A percentile compares a stretch with the other conserved stretches of the same genome.
Evolutionary conservation across 2,113 vertebrate genomes (phyloP).

Genomic region (Hippocampus guttulatus): DNA sequence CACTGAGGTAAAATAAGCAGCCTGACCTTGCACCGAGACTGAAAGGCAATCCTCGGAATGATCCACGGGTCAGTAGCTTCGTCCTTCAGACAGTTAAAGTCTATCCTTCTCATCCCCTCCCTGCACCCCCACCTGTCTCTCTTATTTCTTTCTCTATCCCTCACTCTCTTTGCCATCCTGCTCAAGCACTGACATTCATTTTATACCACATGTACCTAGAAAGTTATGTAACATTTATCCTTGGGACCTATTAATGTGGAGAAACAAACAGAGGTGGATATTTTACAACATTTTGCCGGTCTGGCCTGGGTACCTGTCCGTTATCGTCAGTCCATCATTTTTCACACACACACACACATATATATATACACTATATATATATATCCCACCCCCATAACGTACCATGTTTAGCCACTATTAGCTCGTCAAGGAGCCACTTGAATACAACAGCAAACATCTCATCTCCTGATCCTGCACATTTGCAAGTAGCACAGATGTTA

Average conservation of each 20-base stretch:
- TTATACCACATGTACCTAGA: constrained; percentile 34
- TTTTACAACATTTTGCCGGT: too few relatives aligned
- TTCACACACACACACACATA: too few relatives aligned
- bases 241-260: constrained; percentile 20
- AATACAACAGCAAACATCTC: too few relatives aligned
- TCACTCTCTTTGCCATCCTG: constrained; percentile 35
- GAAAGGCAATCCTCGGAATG: constrained; percentile 77
- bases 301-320: too few relatives aligned
- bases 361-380: background rate
- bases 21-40: constrained; percentile 76
- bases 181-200: constrained; percentile 37
- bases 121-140: constrained; percentile 39
- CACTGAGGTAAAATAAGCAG: constrained; percentile 77
- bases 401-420: background rate
- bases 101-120: constrained; percentile 65
- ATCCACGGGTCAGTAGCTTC: constrained; percentile 75
- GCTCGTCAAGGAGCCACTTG: too few relatives aligned
- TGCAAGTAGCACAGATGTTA: too few relatives aligned
- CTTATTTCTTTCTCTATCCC: constrained; percentile 30
- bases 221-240: constrained; percentile 34
- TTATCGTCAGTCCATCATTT: too few relatives aligned
- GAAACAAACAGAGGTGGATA: too few relatives aligned
- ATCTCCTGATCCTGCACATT: too few relatives aligned
- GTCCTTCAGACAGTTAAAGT: constrained; percentile 79
- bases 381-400: too few relatives aligned